Percentiles rank a stretch among this genome's conserved stretches.
Evolutionary conservation across 2,797 vertebrate genomes (phyloP).

Genomic region (Pseudochromis fuscus): DNA sequence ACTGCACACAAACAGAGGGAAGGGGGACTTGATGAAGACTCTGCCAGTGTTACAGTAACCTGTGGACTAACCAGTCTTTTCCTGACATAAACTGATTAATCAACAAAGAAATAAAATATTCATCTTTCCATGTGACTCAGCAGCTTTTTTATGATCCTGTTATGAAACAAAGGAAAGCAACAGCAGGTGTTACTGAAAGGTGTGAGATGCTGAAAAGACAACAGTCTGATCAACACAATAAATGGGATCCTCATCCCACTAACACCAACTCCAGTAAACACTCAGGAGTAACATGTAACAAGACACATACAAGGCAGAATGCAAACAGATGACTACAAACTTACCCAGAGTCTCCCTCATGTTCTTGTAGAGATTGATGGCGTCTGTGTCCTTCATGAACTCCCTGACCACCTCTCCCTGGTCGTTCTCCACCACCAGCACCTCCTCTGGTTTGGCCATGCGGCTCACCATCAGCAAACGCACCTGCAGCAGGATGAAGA

Average conservation of each 20-base stretch:
- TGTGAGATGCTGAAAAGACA: background rate
- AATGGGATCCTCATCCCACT: too few relatives aligned
- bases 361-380: slow-evolving; percentile 99
- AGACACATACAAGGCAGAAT: too few relatives aligned
- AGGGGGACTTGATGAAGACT: background rate
- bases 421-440: slow-evolving; percentile 98
- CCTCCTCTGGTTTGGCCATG: slow-evolving; percentile 98
- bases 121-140: background rate
- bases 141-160: background rate
- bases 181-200: background rate
- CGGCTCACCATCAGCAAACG: slow-evolving; percentile 97
- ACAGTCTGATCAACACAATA: background rate
- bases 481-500: slow-evolving; percentile 77
- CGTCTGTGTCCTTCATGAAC: slow-evolving; percentile 99
- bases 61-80: too few relatives aligned
- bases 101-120: background rate
- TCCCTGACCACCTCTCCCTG: slow-evolving; percentile 97
- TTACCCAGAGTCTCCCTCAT: slow-evolving; percentile 97
- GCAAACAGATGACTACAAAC: background rate
- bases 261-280: too few relatives aligned
- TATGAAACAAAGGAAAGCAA: background rate
- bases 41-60: too few relatives aligned
- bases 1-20: slow-evolving; percentile 76
- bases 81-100: too few relatives aligned
- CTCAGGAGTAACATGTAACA: too few relatives aligned